Percentiles rank a stretch among this genome's conserved stretches.
phyloP scores from a whole-genome alignment of 2,113 vertebrate species.

The Lanius ludovicianus region DNA sequence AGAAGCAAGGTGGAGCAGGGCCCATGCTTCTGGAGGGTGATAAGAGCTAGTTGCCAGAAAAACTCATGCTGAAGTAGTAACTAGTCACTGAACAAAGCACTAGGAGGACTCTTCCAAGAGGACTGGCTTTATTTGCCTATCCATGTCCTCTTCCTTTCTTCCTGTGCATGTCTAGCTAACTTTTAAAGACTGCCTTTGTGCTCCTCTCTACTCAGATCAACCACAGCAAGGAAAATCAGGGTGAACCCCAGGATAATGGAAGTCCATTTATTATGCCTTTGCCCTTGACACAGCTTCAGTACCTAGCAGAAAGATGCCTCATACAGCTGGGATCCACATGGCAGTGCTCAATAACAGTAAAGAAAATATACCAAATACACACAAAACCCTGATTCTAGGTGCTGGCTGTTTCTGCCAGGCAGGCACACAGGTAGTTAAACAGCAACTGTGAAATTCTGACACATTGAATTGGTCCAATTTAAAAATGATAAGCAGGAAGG shows the following conservation, averaged over 20 bases:
- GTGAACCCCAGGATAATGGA: neutral
- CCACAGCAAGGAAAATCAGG: neutral
- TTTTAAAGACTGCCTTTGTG: neutral
- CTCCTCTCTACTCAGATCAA: neutral
- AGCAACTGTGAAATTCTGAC: neutral
- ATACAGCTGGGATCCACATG: neutral
- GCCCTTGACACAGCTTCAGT: neutral
- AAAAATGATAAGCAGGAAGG: neutral
- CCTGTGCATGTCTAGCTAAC: fast-evolving
- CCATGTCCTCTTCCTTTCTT: neutral
- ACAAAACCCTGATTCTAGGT: neutral
- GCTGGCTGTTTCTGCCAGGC: neutral
- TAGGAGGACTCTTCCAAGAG: neutral
- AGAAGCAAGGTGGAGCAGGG: neutral
- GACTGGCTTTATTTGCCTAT: neutral
- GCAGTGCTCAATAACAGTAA: neutral
- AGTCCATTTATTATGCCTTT: neutral
- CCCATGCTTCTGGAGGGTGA: neutral
- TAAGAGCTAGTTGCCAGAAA: neutral
- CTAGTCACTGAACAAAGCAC: neutral
- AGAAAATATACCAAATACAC: neutral
- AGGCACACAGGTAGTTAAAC: neutral
- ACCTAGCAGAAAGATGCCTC: neutral
- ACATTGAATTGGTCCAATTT: neutral
- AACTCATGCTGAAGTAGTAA: neutral